Evolutionary conservation across 2,113 vertebrate species (phyloP), one percentile per base, ranked within the genome.

Genomic region (Carassius auratus): DNA sequence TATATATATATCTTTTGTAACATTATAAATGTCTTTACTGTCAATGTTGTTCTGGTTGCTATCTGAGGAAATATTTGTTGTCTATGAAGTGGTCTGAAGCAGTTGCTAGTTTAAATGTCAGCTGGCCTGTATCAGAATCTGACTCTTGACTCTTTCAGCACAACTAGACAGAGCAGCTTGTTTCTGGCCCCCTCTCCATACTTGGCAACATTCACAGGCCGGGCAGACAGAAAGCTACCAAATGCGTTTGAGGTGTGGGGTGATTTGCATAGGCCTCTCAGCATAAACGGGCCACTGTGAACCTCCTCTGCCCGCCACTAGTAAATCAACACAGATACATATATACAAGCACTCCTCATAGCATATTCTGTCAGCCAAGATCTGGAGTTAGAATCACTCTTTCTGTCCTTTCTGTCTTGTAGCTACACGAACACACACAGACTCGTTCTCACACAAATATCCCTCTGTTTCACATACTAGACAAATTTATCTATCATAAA

Each of bases 231-330:
- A 89, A 87, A 92, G 90, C 92, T 91, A 84, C 87, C 91, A 95
- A 89, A 90, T 88, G 93, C 94, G 92, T 94, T 94, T 90, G 92
- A 91, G 90, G 91, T 93, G 94, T 38, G 68, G 93, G 91, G 90
- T 92, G 91, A 92, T 91, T 93, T 94, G 93, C 91, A 92, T 90
- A 92, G 87, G 95, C 91, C 92, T 91, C 92, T 91, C 86, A 87
- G 93, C 88, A 96, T 92, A 96, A 96, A 95, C 92, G 92, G 89
- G 90, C 92, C 85, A 91, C 90, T 94, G 89, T 93, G 87, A 90
- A 90, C 77, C 79, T 91, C 89, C 89, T 90, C 80, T 86, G 92
- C 90, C 91, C 89, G 84, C 92, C 89, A 92, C 89, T 85, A 89
- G 74, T 9, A 92, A 92, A 90, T 92, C 90, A 88, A 90, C 93